Percentiles rank a stretch among this genome's conserved stretches.
These are phyloP conservation scores for Condylura cristata DNA, from an alignment of 2,113 vertebrate species.

Conservation along the genomic window DNA sequence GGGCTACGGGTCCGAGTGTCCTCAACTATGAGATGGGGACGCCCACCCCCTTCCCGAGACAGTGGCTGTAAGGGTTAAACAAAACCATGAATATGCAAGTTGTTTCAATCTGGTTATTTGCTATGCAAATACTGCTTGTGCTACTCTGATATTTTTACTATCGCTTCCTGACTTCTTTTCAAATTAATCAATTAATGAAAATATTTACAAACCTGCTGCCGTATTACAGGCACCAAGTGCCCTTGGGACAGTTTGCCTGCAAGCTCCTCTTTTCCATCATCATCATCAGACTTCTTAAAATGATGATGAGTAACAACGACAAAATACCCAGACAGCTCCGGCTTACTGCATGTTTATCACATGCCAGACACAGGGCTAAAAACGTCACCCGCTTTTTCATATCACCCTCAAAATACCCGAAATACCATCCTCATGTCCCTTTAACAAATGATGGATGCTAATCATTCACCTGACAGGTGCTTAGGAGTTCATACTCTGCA, in stretches of 20 bases:
- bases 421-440: not conserved
- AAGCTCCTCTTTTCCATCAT: slow-evolving; percentile 4
- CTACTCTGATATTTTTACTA: slow-evolving; percentile 46
- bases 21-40: not conserved
- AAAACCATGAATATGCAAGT: not conserved
- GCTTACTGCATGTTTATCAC: not conserved
- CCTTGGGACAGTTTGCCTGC: not conserved
- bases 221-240: not conserved
- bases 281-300: not conserved
- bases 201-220: slow-evolving; percentile 45
- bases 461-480: not conserved
- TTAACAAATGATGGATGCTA: not conserved
- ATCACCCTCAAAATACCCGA: not conserved
- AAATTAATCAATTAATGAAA: slow-evolving; percentile 57
- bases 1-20: not conserved
- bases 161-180: slow-evolving; percentile 58
- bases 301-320: not conserved
- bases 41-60: not conserved
- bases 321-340: not conserved
- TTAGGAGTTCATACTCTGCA: not conserved
- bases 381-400: not conserved
- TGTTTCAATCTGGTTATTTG: not conserved
- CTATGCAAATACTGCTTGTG: slow-evolving; percentile 14
- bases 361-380: not conserved
- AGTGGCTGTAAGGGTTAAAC: not conserved